These are phyloP conservation scores for Agrenia bidenticulata DNA, from an alignment of 2,888 invertebrate genomes.

Conservation along the genomic window DNA sequence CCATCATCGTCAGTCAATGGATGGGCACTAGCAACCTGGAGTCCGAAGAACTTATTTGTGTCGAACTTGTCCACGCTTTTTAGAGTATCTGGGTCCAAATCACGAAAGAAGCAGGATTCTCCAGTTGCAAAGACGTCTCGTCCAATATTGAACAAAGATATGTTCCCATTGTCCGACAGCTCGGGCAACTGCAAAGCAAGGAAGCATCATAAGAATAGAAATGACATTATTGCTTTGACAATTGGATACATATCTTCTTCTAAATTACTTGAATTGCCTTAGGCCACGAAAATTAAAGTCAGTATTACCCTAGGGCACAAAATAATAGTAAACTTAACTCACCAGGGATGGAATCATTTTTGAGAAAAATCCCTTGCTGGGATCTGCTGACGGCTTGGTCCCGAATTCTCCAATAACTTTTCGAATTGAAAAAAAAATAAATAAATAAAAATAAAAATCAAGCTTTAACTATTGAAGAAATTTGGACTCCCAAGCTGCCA, in stretches of 20 bases:
- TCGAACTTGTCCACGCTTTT: slow-evolving; percentile 56
- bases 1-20: slow-evolving; percentile 57
- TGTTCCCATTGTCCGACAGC: slow-evolving; percentile 59
- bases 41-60: slow-evolving; percentile 55
- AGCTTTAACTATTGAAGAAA: too few relatives aligned
- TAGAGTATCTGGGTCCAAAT: slow-evolving; percentile 58
- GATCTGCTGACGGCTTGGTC: slow-evolving; percentile 53
- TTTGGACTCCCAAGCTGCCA: too few relatives aligned
- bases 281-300: too few relatives aligned
- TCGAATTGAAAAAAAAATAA: too few relatives aligned
- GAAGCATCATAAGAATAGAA: too few relatives aligned
- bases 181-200: slow-evolving; percentile 51
- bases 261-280: too few relatives aligned
- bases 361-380: slow-evolving; percentile 34
- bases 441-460: too few relatives aligned
- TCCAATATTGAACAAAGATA: slow-evolving; percentile 57
- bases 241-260: too few relatives aligned
- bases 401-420: slow-evolving; percentile 59
- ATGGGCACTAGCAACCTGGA: slow-evolving; percentile 59
- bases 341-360: slow-evolving; percentile 50
- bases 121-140: slow-evolving; percentile 55
- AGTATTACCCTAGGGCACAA: not conserved
- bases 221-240: not conserved
- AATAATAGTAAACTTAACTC: slow-evolving; percentile 20
- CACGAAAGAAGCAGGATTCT: slow-evolving; percentile 58